phyloP scores from a whole-genome alignment of 2,797 vertebrate genomes.

The Delichon dasypus region DNA sequence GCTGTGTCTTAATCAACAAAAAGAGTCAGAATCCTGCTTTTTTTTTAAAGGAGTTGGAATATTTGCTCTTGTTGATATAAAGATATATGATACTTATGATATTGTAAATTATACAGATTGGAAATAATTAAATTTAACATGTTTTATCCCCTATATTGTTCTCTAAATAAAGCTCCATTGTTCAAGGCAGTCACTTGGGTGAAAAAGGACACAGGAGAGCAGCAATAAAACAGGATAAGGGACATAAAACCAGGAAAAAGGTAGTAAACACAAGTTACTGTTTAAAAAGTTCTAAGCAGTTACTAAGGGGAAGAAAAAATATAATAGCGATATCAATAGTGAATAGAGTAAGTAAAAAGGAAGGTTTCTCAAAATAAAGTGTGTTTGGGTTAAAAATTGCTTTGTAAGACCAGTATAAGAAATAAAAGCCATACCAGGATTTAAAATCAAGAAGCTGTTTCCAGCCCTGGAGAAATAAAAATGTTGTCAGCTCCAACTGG shows the following conservation, averaged over 20 bases:
- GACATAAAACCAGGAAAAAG: neutral
- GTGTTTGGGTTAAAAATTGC: neutral
- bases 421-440: neutral
- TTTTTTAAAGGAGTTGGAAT: neutral
- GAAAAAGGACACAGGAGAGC: neutral
- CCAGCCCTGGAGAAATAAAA: neutral
- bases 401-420: neutral
- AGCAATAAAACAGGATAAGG: neutral
- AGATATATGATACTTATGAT: neutral
- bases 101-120: neutral
- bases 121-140: neutral
- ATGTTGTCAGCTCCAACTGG: neutral
- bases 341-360: neutral
- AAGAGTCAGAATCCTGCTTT: neutral
- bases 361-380: neutral
- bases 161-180: neutral
- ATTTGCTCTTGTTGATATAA: neutral
- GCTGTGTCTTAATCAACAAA: neutral
- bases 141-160: neutral
- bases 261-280: neutral
- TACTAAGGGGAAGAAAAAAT: neutral
- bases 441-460: neutral
- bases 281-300: neutral
- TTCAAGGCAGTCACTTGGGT: neutral
- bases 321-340: neutral